Conservation (phyloP, 2,888 invertebrate species). For the Julus scanicus region DNA sequence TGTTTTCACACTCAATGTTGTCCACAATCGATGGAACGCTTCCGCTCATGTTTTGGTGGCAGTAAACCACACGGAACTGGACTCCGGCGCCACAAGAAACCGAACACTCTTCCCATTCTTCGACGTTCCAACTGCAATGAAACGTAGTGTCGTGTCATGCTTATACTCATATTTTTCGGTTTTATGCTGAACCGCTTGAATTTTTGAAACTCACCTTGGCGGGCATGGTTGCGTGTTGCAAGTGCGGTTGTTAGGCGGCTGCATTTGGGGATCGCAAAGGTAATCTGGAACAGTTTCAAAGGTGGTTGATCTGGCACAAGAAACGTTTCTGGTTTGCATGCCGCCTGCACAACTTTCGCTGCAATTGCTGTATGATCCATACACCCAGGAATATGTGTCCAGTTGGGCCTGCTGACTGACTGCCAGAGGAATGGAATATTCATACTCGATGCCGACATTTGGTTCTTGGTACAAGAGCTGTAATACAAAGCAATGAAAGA, state of each 20-base stretch:
- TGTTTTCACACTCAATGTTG: conserved; percentile 77
- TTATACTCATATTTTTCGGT: background rate
- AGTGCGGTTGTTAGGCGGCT: conserved; percentile 76
- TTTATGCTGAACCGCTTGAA: too few species aligned
- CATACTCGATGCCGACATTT: conserved; percentile 87
- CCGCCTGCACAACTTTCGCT: conserved; percentile 92
- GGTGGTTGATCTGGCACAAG: conserved; percentile 80
- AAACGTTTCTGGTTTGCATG: conserved; percentile 80
- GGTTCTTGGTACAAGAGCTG: conserved; percentile 84
- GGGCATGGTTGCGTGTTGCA: conserved; percentile 84
- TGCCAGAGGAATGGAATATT: conserved; percentile 86
- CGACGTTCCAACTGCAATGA: conserved; percentile 74
- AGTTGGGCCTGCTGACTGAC: conserved; percentile 71
- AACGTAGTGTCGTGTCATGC: background rate
- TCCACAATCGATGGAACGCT: conserved; percentile 79
- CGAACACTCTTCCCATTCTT: conserved; percentile 84
- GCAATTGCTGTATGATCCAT: conserved; percentile 82
- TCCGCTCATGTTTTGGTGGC: conserved; percentile 81
- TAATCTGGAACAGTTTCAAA: conserved; percentile 77
- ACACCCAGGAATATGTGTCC: conserved; percentile 84
- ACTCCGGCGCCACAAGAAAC: conserved; percentile 80
- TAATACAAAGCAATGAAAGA: conserved; percentile 46
- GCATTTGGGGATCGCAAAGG: conserved; percentile 81
- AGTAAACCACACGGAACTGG: conserved; percentile 73
- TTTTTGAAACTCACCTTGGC: conserved; percentile 68